A percentile compares a stretch with the other conserved stretches of the same genome.
Evolutionary conservation across 2,888 invertebrate species (phyloP).

Genomic region (Arrhopalites spinosus): DNA sequence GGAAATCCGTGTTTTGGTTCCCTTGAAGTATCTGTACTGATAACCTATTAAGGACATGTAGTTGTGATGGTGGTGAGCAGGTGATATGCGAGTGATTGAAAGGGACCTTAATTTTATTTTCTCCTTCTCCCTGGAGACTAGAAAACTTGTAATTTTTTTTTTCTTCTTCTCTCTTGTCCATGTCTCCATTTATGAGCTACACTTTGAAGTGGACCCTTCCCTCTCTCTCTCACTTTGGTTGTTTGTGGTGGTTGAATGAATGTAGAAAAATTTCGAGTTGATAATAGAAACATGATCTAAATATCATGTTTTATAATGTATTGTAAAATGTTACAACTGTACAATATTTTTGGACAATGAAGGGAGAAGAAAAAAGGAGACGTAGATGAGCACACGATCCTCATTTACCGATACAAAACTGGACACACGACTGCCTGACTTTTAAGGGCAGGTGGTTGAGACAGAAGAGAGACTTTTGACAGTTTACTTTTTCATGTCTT

Average conservation of each 20-base stretch:
- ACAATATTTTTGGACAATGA: conserved; percentile 1
- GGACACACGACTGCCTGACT: conserved; percentile 34
- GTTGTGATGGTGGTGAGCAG: background rate
- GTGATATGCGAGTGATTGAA: conserved; percentile 24
- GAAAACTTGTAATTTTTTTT: background rate
- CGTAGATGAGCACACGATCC: conserved; percentile 20
- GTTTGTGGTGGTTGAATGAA: background rate
- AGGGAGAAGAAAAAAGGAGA: conserved; percentile 12
- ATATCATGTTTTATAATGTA: background rate
- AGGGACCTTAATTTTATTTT: conserved; percentile 20
- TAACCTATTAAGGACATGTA: no score
- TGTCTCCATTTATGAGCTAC: background rate
- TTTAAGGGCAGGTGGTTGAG: conserved; percentile 28
- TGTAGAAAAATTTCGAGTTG: background rate
- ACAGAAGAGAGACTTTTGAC: conserved; percentile 5
- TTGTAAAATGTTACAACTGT: background rate
- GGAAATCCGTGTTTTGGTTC: no score
- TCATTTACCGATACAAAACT: conserved; percentile 16
- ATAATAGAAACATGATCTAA: background rate
- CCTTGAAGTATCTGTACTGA: no score
- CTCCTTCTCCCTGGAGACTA: conserved; percentile 12
- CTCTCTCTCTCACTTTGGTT: conserved; percentile 8
- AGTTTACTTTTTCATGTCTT: conserved; percentile 33
- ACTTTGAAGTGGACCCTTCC: conserved; percentile 26
- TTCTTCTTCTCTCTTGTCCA: background rate